Conservation (phyloP, 2,113 vertebrate genomes). For the Colossoma macropomum region DNA sequence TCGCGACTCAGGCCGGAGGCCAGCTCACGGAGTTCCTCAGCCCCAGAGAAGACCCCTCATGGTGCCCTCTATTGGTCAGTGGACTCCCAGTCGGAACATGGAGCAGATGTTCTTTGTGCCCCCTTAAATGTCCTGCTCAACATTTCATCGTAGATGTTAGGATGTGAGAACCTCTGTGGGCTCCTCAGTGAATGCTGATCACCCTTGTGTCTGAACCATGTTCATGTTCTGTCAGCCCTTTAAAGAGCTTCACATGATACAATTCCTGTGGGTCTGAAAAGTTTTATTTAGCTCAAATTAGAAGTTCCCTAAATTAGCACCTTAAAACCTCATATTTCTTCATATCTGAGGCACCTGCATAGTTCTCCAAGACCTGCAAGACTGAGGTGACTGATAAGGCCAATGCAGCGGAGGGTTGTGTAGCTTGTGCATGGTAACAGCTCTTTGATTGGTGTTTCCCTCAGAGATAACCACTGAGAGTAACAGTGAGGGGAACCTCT, state of each 20-base stretch:
- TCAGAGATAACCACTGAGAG: slow-evolving; percentile 90
- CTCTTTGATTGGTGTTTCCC: slow-evolving; percentile 79
- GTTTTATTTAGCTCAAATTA: neutral
- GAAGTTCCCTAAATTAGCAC: neutral
- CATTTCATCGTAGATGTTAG: slow-evolving; percentile 32
- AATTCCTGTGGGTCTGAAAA: slow-evolving; percentile 1
- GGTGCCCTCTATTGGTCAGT: slow-evolving; percentile 93
- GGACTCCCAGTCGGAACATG: slow-evolving; percentile 22
- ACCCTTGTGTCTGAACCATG: slow-evolving; percentile 63
- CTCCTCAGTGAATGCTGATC: slow-evolving; percentile 65
- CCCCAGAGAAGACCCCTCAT: slow-evolving; percentile 82
- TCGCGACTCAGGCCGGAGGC: slow-evolving; percentile 77
- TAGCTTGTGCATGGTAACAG: slow-evolving; percentile 51
- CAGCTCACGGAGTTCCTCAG: slow-evolving; percentile 74
- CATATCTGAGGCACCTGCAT: neutral
- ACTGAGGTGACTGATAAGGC: neutral
- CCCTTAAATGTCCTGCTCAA: slow-evolving; percentile 49
- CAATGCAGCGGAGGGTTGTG: slow-evolving; percentile 7
- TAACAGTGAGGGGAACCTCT: slow-evolving; percentile 89
- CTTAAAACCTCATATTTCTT: neutral
- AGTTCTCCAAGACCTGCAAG: neutral
- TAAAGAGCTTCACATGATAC: neutral
- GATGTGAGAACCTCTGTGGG: slow-evolving; percentile 51
- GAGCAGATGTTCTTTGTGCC: slow-evolving; percentile 40
- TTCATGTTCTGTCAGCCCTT: slow-evolving; percentile 56